Percentiles rank a stretch among this genome's conserved stretches.
Evolutionary conservation across 2,797 vertebrate species (phyloP).

Genomic region (Hoplostethus atlanticus): DNA sequence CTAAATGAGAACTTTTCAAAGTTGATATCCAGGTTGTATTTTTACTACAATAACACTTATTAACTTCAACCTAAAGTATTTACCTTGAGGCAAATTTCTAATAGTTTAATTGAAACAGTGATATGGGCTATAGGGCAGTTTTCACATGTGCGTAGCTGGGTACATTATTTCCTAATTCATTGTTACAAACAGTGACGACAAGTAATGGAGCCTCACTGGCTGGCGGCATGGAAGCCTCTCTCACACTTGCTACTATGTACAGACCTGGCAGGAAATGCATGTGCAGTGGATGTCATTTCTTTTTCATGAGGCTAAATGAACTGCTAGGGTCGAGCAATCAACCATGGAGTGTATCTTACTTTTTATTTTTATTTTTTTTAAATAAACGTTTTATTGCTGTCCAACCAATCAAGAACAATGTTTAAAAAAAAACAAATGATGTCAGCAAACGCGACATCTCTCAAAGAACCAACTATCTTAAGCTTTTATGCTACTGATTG

Average conservation of each 20-base stretch:
- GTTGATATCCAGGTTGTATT: not conserved
- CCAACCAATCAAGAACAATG: conserved; percentile 60
- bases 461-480: conserved; percentile 1
- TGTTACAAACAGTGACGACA: not conserved
- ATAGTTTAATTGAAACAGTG: not conserved
- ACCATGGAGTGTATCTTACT: conserved; percentile 56
- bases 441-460: conserved; percentile 24
- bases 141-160: not conserved
- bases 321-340: conserved; percentile 77
- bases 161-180: not conserved
- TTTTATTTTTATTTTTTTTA: conserved; percentile 46
- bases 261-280: conserved; percentile 75
- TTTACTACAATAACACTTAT: not conserved
- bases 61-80: not conserved
- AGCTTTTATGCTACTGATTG: not conserved
- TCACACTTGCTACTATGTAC: conserved; percentile 52
- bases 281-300: conserved; percentile 67
- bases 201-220: conserved; percentile 4
- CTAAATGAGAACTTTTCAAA: not conserved
- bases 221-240: conserved; percentile 29
- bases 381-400: conserved; percentile 35
- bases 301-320: conserved; percentile 75
- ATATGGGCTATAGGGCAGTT: not conserved
- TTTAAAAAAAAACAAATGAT: conserved; percentile 31
- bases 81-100: not conserved